Evolutionary conservation across 2,113 vertebrate species (phyloP), one percentile per base, ranked within the genome.

Genomic region (Nothobranchius kuhntae): DNA sequence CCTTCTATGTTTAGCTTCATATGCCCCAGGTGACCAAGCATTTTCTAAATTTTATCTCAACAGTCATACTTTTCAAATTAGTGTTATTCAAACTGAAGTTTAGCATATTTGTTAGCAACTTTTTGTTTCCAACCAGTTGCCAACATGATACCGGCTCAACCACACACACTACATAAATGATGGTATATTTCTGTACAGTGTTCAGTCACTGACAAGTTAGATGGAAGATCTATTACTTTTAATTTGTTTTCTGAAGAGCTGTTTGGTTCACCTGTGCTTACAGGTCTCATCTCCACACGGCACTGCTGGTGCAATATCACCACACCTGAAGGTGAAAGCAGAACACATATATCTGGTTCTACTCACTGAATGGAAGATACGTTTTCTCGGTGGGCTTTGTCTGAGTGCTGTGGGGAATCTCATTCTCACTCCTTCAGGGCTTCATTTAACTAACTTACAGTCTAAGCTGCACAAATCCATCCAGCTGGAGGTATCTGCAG

Each of bases 381-480:
- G 62, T 82, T 81, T 77, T 45, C 76, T 88, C 61, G 56, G 44
- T 48, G 70, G 68, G 65, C 60, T 80, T 71, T 75, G 42, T 56
- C 65, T 45, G 71, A 83, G 82, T 60, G 63, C 82, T 85, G 75
- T 73, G 21, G 78, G 73, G 65, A 6, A 67, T 79, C 71, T 81
- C 76, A 58, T 56, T 75, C 59, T 15, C 12, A 26, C 75, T 83
- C 85, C 88, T 89, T 74, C 68, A 75, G 84, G 89, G 82, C 84
- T 90, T 87, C 82, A 85, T 89, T 89, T 89, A 85, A 81, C 83
- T 82, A 86, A 86, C 84, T 84, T 82, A 79, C 80, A 74, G 82
- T 68, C 71, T 84, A 86, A 88, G 87, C 86, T 5, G 42, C 7
- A 60, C 71, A 82, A 86, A 89, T 89, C 86, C 80, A 70, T 89